Conservation (phyloP, 2,113 vertebrate genomes). For the Psilopsiagon aymara region DNA sequence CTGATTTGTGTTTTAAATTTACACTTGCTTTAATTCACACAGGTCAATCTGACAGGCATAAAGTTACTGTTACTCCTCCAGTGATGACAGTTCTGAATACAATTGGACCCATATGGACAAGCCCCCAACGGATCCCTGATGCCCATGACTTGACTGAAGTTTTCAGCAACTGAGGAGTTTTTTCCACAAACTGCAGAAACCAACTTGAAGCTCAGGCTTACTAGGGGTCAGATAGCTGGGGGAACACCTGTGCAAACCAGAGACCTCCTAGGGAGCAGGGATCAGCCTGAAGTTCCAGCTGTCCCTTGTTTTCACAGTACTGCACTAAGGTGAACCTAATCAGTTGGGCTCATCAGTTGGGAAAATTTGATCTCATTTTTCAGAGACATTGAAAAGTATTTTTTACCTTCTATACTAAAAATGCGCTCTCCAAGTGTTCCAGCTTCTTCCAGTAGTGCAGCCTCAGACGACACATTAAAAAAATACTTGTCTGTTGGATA, state of each 20-base stretch:
- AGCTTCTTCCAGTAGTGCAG: constrained; percentile 87
- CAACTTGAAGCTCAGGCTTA: not conserved
- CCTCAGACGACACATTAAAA: constrained; percentile 93
- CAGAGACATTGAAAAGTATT: not conserved
- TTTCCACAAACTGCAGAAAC: not conserved
- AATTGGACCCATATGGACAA: not conserved
- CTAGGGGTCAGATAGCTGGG: not conserved
- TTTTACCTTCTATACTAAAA: constrained; percentile 95
- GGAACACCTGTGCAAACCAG: not conserved
- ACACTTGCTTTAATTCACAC: not conserved
- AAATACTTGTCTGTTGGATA: constrained; percentile 87
- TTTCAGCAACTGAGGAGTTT: not conserved
- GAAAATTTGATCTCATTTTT: not conserved
- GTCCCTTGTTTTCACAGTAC: not conserved
- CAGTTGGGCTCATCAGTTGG: not conserved
- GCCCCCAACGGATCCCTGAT: not conserved
- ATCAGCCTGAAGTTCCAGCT: not conserved
- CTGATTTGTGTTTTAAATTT: not conserved
- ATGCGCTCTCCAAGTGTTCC: constrained; percentile 91
- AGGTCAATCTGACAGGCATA: not conserved
- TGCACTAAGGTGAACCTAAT: not conserved
- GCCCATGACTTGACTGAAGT: not conserved
- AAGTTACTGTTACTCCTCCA: not conserved
- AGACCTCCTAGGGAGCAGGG: not conserved
- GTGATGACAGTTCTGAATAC: not conserved